phyloP scores from a whole-genome alignment of 1,140 invertebrate genomes.

The Drosophila malerkotliana region DNA sequence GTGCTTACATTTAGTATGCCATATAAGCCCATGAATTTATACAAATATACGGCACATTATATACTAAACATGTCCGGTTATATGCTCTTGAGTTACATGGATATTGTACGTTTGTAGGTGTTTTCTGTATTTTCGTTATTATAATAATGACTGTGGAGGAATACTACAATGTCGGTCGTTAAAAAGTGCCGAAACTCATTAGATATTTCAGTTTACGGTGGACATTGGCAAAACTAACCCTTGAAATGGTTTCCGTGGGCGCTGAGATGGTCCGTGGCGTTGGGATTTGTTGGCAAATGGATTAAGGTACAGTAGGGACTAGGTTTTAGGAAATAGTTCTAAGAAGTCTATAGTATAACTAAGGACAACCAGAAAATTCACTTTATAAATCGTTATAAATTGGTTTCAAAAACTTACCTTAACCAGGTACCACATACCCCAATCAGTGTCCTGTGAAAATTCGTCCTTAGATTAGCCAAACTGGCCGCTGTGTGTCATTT shows the following conservation, averaged over 20 bases:
- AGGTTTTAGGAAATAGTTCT: not conserved
- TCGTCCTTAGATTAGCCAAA: not conserved
- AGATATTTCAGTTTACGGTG: slow-evolving; percentile 35
- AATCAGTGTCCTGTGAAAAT: slow-evolving; percentile 7
- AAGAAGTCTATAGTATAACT: too few species aligned
- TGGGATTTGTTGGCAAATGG: not conserved
- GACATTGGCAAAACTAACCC: slow-evolving; percentile 27
- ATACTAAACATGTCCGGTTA: slow-evolving; percentile 24
- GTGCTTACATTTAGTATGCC: slow-evolving; percentile 49
- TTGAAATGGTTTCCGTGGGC: slow-evolving; percentile 8
- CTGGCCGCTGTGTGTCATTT: slow-evolving; percentile 20
- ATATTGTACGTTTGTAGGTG: slow-evolving; percentile 16
- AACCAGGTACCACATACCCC: not conserved
- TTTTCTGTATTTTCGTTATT: slow-evolving; percentile 44
- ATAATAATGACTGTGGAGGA: slow-evolving; percentile 49
- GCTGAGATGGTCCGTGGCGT: not conserved
- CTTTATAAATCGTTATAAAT: too few species aligned
- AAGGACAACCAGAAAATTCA: not conserved
- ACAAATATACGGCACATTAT: slow-evolving; percentile 19
- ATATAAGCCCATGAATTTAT: slow-evolving; percentile 17
- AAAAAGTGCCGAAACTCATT: slow-evolving; percentile 55
- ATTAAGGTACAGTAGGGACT: slow-evolving; percentile 6
- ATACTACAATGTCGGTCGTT: slow-evolving; percentile 51
- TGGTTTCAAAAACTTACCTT: not conserved
- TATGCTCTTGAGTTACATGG: slow-evolving; percentile 8